Conservation (phyloP, 1,140 invertebrate genomes). For the Cotesia typhae region DNA sequence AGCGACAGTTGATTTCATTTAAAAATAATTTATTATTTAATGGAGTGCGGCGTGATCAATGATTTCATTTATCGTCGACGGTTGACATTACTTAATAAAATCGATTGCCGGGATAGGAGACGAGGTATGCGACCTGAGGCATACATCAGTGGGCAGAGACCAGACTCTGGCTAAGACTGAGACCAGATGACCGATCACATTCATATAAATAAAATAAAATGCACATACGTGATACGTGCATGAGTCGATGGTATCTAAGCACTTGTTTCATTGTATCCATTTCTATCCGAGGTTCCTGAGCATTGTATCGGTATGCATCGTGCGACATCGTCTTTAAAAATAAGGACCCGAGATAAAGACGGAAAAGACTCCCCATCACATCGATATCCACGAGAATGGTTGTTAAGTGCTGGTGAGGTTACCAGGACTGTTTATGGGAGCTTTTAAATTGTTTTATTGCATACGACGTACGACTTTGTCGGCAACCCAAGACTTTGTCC, state of each 20-base stretch:
- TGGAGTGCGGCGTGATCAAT: not conserved
- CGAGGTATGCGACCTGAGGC: conserved; percentile 12
- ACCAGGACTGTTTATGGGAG: conserved; percentile 33
- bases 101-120: not conserved
- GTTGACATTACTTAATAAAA: conserved; percentile 16
- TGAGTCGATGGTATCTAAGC: conserved; percentile 33
- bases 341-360: conserved; percentile 13
- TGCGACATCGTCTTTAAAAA: conserved; percentile 24
- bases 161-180: too few relatives aligned
- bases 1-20: too few relatives aligned
- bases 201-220: too few relatives aligned
- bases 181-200: conserved; percentile 4
- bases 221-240: not conserved
- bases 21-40: not conserved
- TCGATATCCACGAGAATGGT: not conserved
- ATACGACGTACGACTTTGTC: conserved; percentile 35
- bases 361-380: not conserved
- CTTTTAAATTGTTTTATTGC: conserved; percentile 36
- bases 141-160: not conserved
- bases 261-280: conserved; percentile 28
- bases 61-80: conserved; percentile 1
- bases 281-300: not conserved
- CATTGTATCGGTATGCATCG: conserved; percentile 39
- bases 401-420: not conserved
- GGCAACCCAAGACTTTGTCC: conserved; percentile 6